phyloP scores from a whole-genome alignment of 2,113 vertebrate genomes.

The Pseudonaja textilis region DNA sequence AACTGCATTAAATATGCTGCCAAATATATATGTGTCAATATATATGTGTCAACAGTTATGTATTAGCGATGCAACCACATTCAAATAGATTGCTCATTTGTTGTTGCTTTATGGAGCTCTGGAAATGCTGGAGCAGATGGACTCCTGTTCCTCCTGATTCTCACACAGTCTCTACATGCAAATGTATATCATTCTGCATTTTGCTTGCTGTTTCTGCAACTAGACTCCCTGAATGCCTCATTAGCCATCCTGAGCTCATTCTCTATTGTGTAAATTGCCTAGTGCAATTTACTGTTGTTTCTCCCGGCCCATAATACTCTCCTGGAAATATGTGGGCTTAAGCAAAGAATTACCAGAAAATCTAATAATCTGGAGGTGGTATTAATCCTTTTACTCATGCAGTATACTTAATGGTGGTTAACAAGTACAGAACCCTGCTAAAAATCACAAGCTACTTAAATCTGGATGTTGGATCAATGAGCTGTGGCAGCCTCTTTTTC shows the following conservation, averaged over 20 bases:
- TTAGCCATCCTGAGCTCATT: constrained; percentile 39
- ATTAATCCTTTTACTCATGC: background rate
- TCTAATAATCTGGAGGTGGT: background rate
- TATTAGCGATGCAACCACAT: background rate
- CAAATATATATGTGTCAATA: background rate
- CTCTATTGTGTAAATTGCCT: constrained; percentile 36
- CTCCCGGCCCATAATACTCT: background rate
- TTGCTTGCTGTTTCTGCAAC: constrained; percentile 6
- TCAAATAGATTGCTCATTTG: background rate
- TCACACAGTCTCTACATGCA: background rate
- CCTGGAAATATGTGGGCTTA: background rate
- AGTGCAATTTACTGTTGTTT: background rate
- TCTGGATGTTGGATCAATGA: background rate
- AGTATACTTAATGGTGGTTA: background rate
- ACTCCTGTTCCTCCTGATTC: background rate
- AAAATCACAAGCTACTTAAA: background rate
- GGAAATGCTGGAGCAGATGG: background rate
- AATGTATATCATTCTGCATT: background rate
- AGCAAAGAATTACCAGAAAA: constrained; percentile 23
- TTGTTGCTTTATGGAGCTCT: background rate
- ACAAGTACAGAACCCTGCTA: background rate
- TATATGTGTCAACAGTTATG: background rate
- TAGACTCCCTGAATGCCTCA: constrained; percentile 49
- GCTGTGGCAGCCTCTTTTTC: background rate
- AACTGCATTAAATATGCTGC: background rate